Percentiles rank a stretch among this genome's conserved stretches.
Evolutionary conservation across 2,113 vertebrate species (phyloP).

Genomic region (Nothoprocta pentlandii): DNA sequence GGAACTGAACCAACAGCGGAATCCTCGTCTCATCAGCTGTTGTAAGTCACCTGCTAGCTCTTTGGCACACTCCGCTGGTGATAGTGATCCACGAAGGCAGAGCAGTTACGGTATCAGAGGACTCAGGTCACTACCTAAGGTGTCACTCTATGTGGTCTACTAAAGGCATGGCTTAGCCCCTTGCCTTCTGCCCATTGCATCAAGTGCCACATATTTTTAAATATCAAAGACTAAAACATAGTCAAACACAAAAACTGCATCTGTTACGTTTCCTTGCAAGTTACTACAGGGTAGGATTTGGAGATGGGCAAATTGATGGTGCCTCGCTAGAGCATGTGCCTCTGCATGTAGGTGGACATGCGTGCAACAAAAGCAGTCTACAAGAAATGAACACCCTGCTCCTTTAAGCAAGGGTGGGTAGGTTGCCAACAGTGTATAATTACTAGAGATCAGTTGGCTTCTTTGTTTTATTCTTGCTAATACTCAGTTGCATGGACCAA

Average conservation of each 20-base stretch:
- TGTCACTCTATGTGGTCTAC: not conserved
- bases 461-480: not conserved
- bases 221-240: not conserved
- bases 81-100: fast-evolving
- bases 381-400: not conserved
- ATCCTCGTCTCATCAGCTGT: not conserved
- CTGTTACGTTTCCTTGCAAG: too few species aligned
- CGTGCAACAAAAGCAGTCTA: not conserved
- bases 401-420: not conserved
- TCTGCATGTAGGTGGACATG: fast-evolving
- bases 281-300: fast-evolving
- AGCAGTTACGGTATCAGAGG: not conserved
- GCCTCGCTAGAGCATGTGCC: not conserved
- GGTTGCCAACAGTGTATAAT: not conserved
- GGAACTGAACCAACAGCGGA: fast-evolving
- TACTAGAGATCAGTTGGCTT: fast-evolving
- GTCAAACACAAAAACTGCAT: not conserved
- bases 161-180: not conserved
- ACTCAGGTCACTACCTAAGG: too few species aligned
- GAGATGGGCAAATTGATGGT: fast-evolving
- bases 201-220: not conserved
- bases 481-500: not conserved
- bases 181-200: not conserved
- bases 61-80: not conserved
- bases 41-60: not conserved